Base-by-base conservation (phyloP, 1,140 invertebrate species). In the Drosophila prosaltans region DNA sequence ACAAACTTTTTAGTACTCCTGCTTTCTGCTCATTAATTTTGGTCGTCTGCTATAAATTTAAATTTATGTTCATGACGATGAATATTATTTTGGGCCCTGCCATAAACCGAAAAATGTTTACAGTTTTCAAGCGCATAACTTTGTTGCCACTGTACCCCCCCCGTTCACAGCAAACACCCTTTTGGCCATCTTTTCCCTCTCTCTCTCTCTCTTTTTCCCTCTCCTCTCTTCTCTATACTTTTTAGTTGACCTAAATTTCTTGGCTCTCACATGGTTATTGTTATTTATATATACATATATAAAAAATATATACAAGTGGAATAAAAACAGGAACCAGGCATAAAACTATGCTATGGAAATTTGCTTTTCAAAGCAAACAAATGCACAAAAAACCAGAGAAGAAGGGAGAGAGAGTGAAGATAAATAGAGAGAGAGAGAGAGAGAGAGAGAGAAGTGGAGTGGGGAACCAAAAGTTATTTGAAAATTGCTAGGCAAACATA, bases 81-180 rank as follows among this genome's bases (percentile, higher is more conserved):
- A 58, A 58, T 57, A 76, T 72, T 67, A 72, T 68, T 76, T 59
- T 64, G 66, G 72, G 68, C 72, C 69, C 61, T 59, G 62, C 62
- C 77, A 69, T 73, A 79, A 79, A 79, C 69, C 65, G 61, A 73
- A 73, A 80, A 77, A 73, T 76, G 65, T 77, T 77, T 80, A 73
- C 74, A 72, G 69, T 76, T 76, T 79, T 61, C 73, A 61, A 30
- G 67, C 62, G 73, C 76, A 78, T 78, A 75, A 78, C 73, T 75
- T 78, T 78, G 65, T 76, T 48, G 61, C 72, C 59, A 54, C 16
- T 10, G 43, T 43, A 21, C 54, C 4, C 10, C 7, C 21, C 28
- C 28, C 30, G 54, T 21, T 2, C 39, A 30, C 3, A 3, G 28
- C 28, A 30, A 30, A 30, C 39, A 10, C 39, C 9, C 32, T 36